Evolutionary conservation across 2,888 invertebrate genomes (phyloP).

Genomic region (Chironomus tentans): DNA sequence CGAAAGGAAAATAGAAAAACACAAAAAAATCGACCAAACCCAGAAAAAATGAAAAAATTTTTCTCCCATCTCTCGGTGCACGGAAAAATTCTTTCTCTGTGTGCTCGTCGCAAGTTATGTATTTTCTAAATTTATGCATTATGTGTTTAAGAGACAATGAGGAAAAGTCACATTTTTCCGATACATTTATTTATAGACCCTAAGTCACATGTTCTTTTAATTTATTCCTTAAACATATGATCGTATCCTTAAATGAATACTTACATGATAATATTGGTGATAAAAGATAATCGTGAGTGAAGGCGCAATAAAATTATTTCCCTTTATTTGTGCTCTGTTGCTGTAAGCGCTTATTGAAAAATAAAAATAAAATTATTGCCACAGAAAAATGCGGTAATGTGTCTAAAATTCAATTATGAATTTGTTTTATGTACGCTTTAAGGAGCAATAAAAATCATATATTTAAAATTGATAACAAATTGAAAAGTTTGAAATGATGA

Average conservation of each 20-base stretch:
- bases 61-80: not conserved
- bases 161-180: no score
- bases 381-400: no score
- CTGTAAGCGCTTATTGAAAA: no score
- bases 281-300: not conserved
- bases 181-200: not conserved
- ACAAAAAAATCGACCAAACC: not conserved
- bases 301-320: not conserved
- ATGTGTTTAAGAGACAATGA: not conserved
- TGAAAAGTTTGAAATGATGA: no score
- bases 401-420: no score
- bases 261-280: not conserved
- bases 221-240: not conserved
- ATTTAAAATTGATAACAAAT: no score
- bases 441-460: no score
- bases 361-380: no score
- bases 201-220: not conserved
- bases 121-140: not conserved
- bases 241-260: not conserved
- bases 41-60: not conserved
- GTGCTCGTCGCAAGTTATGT: not conserved
- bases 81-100: not conserved
- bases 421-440: no score
- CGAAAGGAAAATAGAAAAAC: not conserved
- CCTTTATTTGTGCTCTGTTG: no score